Evolutionary conservation across 2,888 invertebrate species (phyloP).

Genomic region (Deilephila porcellus): DNA sequence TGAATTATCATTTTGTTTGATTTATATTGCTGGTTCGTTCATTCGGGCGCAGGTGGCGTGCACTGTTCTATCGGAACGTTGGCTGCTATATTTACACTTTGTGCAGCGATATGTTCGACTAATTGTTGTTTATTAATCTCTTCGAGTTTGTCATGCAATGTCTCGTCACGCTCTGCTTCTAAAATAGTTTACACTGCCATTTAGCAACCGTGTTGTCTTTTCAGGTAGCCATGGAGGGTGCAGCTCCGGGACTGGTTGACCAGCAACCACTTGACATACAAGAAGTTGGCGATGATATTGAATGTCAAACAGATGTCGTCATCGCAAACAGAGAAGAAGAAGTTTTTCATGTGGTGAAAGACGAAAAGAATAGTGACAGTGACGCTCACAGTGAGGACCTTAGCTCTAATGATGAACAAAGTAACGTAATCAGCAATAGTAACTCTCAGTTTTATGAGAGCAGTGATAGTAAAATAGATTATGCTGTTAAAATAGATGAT

Average conservation of each 20-base stretch:
- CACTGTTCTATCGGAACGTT: constrained; percentile 39
- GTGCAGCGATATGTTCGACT: constrained; percentile 17
- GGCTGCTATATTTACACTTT: constrained; percentile 28
- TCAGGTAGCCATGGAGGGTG: constrained; percentile 65
- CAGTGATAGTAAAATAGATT: constrained; percentile 80
- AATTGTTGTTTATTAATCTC: constrained; percentile 19
- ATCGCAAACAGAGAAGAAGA: constrained; percentile 57
- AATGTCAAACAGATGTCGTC: constrained; percentile 43
- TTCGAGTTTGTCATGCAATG: constrained; percentile 14
- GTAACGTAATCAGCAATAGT: constrained; percentile 65
- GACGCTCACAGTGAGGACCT: constrained; percentile 75
- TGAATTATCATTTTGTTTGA: constrained; percentile 82
- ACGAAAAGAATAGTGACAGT: constrained; percentile 73
- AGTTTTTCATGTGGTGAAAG: constrained; percentile 59
- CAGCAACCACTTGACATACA: constrained; percentile 39
- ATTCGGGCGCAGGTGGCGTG: constrained; percentile 62
- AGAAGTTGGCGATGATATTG: constrained; percentile 42
- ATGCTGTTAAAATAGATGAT: constrained; percentile 79
- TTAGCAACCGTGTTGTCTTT: constrained; percentile 42
- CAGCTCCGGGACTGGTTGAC: constrained; percentile 38
- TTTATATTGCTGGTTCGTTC: constrained; percentile 69
- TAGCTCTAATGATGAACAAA: constrained; percentile 76
- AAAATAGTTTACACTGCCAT: constrained; percentile 16
- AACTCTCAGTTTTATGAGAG: constrained; percentile 83
- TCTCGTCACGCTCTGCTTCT: constrained; percentile 14